phyloP scores from a whole-genome alignment of 1,140 invertebrate species.

The Saccostrea echinata region DNA sequence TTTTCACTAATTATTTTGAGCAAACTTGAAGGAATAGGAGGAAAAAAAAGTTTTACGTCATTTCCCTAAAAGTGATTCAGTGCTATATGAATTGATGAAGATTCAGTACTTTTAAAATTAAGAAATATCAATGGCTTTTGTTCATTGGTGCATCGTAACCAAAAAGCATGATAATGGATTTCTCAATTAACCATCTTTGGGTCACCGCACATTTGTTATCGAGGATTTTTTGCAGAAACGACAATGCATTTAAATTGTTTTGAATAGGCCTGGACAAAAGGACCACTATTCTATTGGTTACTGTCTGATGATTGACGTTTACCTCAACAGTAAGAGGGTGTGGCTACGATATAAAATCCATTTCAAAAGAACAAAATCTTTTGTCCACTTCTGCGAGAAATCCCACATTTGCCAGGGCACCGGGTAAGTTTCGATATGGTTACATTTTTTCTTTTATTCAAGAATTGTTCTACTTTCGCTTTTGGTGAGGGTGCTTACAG shows the following conservation, averaged over 20 bases:
- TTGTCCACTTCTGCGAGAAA: constrained; percentile 4
- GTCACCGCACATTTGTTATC: background rate
- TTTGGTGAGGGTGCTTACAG: too few species aligned
- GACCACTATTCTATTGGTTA: background rate
- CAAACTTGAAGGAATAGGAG: too few species aligned
- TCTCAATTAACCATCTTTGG: constrained; percentile 1
- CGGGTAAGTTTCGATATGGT: background rate
- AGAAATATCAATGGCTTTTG: background rate
- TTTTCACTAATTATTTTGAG: too few species aligned
- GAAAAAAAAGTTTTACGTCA: too few species aligned
- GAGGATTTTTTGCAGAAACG: background rate
- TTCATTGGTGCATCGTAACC: background rate
- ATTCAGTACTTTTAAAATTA: background rate
- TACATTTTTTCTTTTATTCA: too few species aligned
- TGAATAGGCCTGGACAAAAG: background rate
- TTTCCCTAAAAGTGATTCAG: too few species aligned
- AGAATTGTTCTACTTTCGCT: too few species aligned
- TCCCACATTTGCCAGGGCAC: background rate
- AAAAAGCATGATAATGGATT: background rate
- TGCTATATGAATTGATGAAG: background rate
- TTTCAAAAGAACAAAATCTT: background rate
- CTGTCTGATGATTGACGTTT: background rate
- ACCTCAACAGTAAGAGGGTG: background rate
- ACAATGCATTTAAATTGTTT: background rate
- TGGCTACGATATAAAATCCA: background rate